Evolutionary conservation across 2,888 invertebrate species (phyloP), one percentile per base, ranked within the genome.

Genomic region (Pilophorus perplexus): DNA sequence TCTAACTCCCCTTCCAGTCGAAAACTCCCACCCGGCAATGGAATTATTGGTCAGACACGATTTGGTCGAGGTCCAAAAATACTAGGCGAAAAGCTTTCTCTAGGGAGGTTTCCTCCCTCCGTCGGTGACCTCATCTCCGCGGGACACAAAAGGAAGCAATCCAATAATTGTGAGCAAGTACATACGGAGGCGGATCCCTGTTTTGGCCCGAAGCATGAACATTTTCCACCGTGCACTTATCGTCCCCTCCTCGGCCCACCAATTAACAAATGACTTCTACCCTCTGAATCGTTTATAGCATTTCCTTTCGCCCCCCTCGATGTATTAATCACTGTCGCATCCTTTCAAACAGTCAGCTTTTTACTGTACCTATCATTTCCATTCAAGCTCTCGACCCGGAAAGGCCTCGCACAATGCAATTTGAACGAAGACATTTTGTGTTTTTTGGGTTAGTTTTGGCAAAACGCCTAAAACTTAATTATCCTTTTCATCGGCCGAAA

Each of bases 1-100:
- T n/a, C n/a, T n/a, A n/a, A n/a, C n/a, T n/a, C n/a, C n/a, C n/a
- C n/a, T n/a, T n/a, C n/a, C n/a, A 23, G 44, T n/a, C 23, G 12
- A 38, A 38, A 55, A 38, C 38, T 37, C 20, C 55, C 37, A 38
- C 38, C 33, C 37, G 23, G 3, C 37, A 22, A 22, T 20, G 55
- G 55, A 55, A 55, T 55, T 55, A 55, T 55, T 55, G 33, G 55
- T 55, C 55, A 37, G 38, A 55, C 55, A 37, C 55, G 33, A 55
- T 55, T 55, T 55, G 55, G 55, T 55, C 16, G 18, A 33, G 37
- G 33, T 55, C 55, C 55, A 55, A 55, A 55, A 55, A 55, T 55
- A 55, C 55, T 22, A 14, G 38, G 22, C 33, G 8, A 22, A 55
- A 55, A 55, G 55, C 55, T 33, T 46, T 46, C 46, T 46, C 46